Evolutionary conservation across 2,888 invertebrate species (phyloP).

Genomic region (Diogma glabrata): DNA sequence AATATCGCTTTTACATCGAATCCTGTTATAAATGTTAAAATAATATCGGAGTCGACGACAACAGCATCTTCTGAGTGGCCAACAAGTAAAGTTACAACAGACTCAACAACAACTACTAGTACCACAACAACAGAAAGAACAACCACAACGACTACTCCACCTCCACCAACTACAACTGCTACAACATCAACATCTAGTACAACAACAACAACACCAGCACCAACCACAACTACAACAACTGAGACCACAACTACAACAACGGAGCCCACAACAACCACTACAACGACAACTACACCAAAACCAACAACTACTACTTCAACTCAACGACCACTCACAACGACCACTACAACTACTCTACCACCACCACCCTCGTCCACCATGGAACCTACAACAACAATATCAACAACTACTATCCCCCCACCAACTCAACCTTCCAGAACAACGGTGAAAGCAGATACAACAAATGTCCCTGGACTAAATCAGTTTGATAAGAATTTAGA

Average conservation of each 20-base stretch:
- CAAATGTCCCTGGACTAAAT: conserved; percentile 19
- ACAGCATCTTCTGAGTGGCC: conserved; percentile 13
- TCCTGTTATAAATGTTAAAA: conserved; percentile 5
- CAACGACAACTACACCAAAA: conserved; percentile 4
- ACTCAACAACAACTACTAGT: conserved; percentile 17
- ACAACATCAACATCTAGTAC: conserved; percentile 3
- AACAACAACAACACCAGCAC: conserved; percentile 15
- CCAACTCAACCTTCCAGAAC: conserved; percentile 31
- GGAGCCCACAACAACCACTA: conserved; percentile 4
- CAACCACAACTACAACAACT: conserved; percentile 8
- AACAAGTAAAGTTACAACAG: conserved; percentile 15
- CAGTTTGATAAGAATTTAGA: conserved; percentile 19
- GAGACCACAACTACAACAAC: conserved; percentile 9
- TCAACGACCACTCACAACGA: conserved; percentile 17
- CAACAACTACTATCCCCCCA: conserved; percentile 26
- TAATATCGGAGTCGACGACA: conserved; percentile 14
- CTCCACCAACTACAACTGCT: conserved; percentile 1
- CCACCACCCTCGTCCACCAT: conserved; percentile 16
- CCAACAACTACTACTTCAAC: conserved; percentile 22
- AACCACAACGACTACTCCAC: conserved; percentile 21
- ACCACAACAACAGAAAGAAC: conserved; percentile 27
- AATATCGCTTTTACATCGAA: neutral
- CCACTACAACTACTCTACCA: conserved; percentile 9
- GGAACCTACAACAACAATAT: conserved; percentile 20
- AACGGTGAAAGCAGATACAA: conserved; percentile 38